A percentile compares a stretch with the other conserved stretches of the same genome.
phyloP scores from a whole-genome alignment of 92 coral and sea anemone genomes.

The Porites rus region DNA sequence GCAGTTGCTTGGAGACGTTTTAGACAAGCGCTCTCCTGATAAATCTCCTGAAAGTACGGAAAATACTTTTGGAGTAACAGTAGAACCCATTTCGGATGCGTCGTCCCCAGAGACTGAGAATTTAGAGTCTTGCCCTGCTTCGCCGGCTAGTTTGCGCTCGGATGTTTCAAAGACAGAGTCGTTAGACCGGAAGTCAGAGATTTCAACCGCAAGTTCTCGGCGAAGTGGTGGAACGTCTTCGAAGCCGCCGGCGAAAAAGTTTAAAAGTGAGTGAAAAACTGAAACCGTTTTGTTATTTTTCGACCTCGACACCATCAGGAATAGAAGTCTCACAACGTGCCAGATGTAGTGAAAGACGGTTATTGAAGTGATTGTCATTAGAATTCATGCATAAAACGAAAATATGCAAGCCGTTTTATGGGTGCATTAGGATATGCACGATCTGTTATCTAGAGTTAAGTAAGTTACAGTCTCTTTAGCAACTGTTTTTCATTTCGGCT shows the following conservation, averaged over 20 bases:
- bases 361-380: too few relatives aligned
- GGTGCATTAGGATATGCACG: too few relatives aligned
- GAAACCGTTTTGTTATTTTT: too few relatives aligned
- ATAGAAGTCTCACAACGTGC: too few relatives aligned
- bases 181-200: slow-evolving; percentile 68
- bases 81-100: slow-evolving; percentile 53
- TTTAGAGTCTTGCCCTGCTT: slow-evolving; percentile 74
- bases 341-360: too few relatives aligned
- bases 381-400: too few relatives aligned
- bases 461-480: too few relatives aligned
- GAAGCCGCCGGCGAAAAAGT: slow-evolving; percentile 43
- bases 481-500: too few relatives aligned
- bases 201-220: slow-evolving; percentile 56
- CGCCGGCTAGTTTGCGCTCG: slow-evolving; percentile 78
- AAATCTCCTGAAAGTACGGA: slow-evolving; percentile 25
- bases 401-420: too few relatives aligned
- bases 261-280: slow-evolving; percentile 20
- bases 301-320: too few relatives aligned
- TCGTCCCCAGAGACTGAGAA: slow-evolving; percentile 73
- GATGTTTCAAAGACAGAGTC: slow-evolving; percentile 77
- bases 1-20: slow-evolving; percentile 2
- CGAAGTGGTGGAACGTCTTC: slow-evolving; percentile 29
- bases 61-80: slow-evolving; percentile 28
- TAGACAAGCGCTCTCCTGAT: slow-evolving; percentile 22
- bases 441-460: too few relatives aligned